phyloP scores from a whole-genome alignment of 2,113 vertebrate species.

The Oryzias melastigma region DNA sequence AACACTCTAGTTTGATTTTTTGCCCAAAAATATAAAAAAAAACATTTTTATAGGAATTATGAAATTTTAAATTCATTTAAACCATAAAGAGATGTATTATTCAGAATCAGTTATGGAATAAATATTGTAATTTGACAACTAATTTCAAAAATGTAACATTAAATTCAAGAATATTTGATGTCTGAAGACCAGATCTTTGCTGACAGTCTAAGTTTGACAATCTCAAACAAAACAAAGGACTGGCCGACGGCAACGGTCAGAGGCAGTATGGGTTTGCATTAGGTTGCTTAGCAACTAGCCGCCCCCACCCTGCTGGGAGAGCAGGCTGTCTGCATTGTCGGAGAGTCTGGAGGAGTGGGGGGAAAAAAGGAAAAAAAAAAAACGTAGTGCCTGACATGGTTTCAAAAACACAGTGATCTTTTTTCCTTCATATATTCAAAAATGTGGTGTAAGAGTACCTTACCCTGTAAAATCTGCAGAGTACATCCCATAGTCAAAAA shows the following conservation, averaged over 20 bases:
- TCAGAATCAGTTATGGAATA: too few relatives aligned
- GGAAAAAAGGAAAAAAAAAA: slow-evolving; percentile 14
- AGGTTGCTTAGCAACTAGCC: slow-evolving; percentile 66
- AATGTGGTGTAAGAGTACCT: slow-evolving; percentile 55
- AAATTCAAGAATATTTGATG: background rate
- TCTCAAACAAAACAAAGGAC: slow-evolving; percentile 25
- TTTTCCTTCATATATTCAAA: background rate
- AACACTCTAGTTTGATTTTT: background rate
- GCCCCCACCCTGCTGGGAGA: slow-evolving; percentile 50
- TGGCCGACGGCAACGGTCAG: slow-evolving; percentile 22
- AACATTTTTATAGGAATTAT: background rate
- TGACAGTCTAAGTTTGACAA: slow-evolving; percentile 17
- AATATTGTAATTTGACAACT: too few relatives aligned
- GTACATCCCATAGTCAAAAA: slow-evolving; percentile 98
- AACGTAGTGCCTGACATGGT: slow-evolving; percentile 7
- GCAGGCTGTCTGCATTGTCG: slow-evolving; percentile 60
- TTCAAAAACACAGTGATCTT: background rate
- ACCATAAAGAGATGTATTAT: too few relatives aligned
- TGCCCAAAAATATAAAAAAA: background rate
- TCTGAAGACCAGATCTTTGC: background rate
- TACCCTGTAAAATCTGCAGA: slow-evolving; percentile 99
- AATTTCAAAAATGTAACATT: background rate
- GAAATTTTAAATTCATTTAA: too few relatives aligned
- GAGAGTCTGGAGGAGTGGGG: slow-evolving; percentile 55
- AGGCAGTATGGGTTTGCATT: slow-evolving; percentile 45